A percentile compares a stretch with the other conserved stretches of the same genome.
These are phyloP conservation scores for Rutpela maculata DNA, from an alignment of 2,888 invertebrate species.

Conservation along the genomic window DNA sequence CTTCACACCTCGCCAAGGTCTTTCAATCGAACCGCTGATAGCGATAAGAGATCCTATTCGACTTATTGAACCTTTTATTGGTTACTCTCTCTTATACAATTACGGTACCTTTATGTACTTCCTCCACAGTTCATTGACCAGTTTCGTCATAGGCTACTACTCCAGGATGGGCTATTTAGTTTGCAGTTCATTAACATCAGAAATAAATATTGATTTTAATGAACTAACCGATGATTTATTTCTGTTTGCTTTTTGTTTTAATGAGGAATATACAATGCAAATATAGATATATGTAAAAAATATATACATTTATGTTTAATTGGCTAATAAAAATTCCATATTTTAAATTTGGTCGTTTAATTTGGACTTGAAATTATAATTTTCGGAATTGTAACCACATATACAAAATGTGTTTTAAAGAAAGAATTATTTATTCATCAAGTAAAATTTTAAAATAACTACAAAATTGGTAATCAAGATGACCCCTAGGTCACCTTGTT, in stretches of 20 bases:
- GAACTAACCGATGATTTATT: not conserved
- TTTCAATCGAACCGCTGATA: conserved; percentile 42
- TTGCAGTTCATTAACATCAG: not conserved
- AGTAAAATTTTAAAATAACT: too few relatives aligned
- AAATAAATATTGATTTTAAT: not conserved
- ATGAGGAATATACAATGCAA: not conserved
- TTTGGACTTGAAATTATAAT: too few relatives aligned
- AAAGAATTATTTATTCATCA: too few relatives aligned
- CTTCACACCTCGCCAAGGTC: conserved; percentile 62
- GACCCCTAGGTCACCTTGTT: too few relatives aligned
- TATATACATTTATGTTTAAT: not conserved
- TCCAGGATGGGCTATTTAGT: not conserved
- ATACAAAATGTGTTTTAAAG: too few relatives aligned
- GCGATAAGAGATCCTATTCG: conserved; percentile 51
- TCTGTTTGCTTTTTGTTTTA: not conserved
- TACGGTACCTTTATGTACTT: not conserved
- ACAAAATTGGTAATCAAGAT: too few relatives aligned
- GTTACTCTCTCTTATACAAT: conserved; percentile 10
- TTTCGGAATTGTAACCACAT: too few relatives aligned
- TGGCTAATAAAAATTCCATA: not conserved
- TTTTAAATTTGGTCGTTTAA: too few relatives aligned
- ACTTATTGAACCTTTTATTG: conserved; percentile 23
- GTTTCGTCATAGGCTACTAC: not conserved
- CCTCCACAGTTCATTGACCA: conserved; percentile 23
- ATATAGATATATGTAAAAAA: not conserved